Evolutionary conservation across 2,113 vertebrate species (phyloP), one percentile per base, ranked within the genome.

Genomic region (Brachyhypopomus occidentalis): DNA sequence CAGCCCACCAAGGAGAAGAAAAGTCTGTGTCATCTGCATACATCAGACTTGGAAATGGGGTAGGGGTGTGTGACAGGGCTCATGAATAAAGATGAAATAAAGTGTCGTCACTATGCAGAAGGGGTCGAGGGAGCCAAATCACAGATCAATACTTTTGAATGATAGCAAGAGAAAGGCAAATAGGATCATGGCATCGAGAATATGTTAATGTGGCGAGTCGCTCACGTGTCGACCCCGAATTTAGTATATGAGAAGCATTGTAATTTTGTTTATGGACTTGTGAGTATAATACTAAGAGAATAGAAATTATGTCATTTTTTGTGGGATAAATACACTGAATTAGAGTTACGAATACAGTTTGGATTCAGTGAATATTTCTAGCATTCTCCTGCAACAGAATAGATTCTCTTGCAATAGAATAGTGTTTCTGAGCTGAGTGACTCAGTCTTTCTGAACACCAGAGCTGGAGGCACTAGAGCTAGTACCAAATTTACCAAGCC

Each of bases 1-100:
- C 79, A 83, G 81, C 59, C 56, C 75, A 74, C 58, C 12, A 67
- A n/a, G 72, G 82, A 72, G 79, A 88, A 48, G 58, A 45, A 81
- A 75, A 36, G 82, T 27, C 77, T 62, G 63, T 82, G 64, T 7
- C 4, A 90, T 90, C 86, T 91, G 84, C 88, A 90, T 91, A 76
- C 45, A 91, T 92, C 89, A 88, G 84, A 92, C 84, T 92, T 91
- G 84, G 84, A 91, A 89, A 91, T 92, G 64, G 41, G 67, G 76
- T 86, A 85, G 86, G 83, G 77, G 76, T 84, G 83, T 80, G 17
- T 30, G 19, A 82, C 84, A 83, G 87, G 79, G 75, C 84, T 88
- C 85, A 92, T 92, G 88, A 89, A 90, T 93, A 92, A 89, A 92
- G 84, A 91, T 92, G 80, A 84, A 85, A 70, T 86, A 87, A 82